Conservation (phyloP, 2,113 vertebrate species). For the Corythoichthys haematopterus region DNA sequence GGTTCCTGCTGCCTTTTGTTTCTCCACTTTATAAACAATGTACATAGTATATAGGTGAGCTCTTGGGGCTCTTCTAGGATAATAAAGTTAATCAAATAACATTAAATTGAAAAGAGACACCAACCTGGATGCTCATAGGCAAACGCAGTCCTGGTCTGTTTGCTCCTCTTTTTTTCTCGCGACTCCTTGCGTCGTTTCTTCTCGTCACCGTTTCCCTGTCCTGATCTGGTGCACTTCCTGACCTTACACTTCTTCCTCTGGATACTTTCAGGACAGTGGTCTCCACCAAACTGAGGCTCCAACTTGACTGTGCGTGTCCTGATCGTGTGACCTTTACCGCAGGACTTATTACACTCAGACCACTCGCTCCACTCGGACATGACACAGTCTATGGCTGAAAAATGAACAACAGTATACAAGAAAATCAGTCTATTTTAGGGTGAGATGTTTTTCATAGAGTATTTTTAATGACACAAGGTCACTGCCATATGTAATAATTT, state of each 20-base stretch:
- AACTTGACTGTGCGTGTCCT: constrained; percentile 85
- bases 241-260: constrained; percentile 91
- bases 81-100: not conserved
- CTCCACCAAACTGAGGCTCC: constrained; percentile 93
- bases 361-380: constrained; percentile 92
- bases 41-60: not conserved
- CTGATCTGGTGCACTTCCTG: constrained; percentile 84
- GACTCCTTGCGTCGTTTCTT: constrained; percentile 88
- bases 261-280: constrained; percentile 83
- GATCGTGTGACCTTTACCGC: constrained; percentile 93
- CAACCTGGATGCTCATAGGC: constrained; percentile 83
- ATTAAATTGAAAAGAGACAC: not conserved
- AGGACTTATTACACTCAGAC: constrained; percentile 97
- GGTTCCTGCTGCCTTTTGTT: too few relatives aligned
- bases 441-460: not conserved
- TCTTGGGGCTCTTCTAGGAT: not conserved
- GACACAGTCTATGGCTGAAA: constrained; percentile 84
- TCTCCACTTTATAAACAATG: too few relatives aligned
- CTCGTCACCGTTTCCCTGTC: constrained; percentile 77
- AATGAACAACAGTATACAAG: not conserved
- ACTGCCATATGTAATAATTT: too few relatives aligned
- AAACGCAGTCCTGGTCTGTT: constrained; percentile 74
- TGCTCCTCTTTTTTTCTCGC: constrained; percentile 84
- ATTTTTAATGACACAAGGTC: not conserved
- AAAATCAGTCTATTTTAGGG: not conserved